Evolutionary conservation across 1,140 invertebrate species (phyloP), one percentile per base, ranked within the genome.

Genomic region (Eumaeus atala): DNA sequence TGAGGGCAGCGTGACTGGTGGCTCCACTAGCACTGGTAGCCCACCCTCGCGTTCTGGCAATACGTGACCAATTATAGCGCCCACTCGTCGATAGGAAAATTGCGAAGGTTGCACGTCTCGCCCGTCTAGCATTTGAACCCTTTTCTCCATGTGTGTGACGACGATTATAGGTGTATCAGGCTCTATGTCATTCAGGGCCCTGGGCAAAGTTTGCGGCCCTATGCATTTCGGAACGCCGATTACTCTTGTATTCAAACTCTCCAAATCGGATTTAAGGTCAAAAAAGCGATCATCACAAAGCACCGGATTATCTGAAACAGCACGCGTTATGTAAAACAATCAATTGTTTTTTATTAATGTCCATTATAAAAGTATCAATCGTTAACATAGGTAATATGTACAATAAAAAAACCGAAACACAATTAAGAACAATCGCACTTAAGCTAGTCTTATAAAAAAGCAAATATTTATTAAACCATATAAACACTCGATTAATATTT

Each of bases 291-390:
- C 90, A 66, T 93, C 92, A 72, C 93, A 94, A 58, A 94, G 72
- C 51, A 94, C 91, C 47, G 93, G 93, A 84, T 94, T 94, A 77
- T 93, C 93, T 94, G 87, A 0, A 89, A 89, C 51, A 56, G 6
- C 16, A 44, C 16, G 21, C 6, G 21, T 28, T 28, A 28, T 28
- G 21, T 28, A 28, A 28, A 28, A 28, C 21, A 28, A 28, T 28
- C 21, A 3, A 28, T 28, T 6, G 6, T 3, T 28, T 28, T 28
- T 28, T 28, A 28, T 3, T 28, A n/a, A n/a, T n/a, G n/a, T n/a
- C n/a, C n/a, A n/a, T n/a, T n/a, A n/a, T n/a, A n/a, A n/a, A n/a
- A n/a, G n/a, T n/a, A n/a, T n/a, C n/a, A n/a, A n/a, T n/a, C n/a
- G n/a, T n/a, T n/a, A n/a, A n/a, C n/a, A n/a, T n/a, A n/a, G n/a